phyloP scores from a whole-genome alignment of 2,797 vertebrate genomes.

The Enteromius viviparus region DNA sequence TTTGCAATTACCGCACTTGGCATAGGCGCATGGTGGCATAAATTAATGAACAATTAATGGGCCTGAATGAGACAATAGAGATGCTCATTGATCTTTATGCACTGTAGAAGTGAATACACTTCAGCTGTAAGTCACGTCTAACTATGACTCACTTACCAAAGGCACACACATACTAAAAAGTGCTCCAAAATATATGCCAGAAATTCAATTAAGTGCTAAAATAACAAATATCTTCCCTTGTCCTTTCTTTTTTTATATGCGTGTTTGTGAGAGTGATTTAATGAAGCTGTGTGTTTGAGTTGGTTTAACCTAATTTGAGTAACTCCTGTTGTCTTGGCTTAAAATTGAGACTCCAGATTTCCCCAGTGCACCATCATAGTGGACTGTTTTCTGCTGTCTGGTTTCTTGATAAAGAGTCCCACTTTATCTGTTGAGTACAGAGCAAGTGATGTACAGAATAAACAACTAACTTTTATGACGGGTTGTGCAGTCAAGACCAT shows the following conservation, averaged over 20 bases:
- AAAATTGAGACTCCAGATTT: slow-evolving; percentile 42
- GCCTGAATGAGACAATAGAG: slow-evolving; percentile 36
- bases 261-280: slow-evolving; percentile 7
- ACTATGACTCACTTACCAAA: neutral
- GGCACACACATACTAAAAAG: neutral
- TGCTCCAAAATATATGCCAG: slow-evolving; percentile 13
- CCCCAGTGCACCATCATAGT: slow-evolving; percentile 4
- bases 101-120: slow-evolving; percentile 5
- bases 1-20: slow-evolving; percentile 46
- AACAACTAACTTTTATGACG: neutral
- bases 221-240: neutral
- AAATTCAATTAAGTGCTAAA: slow-evolving; percentile 20
- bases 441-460: neutral
- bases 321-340: slow-evolving; percentile 35
- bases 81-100: slow-evolving; percentile 33
- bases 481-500: neutral
- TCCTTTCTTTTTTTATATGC: neutral
- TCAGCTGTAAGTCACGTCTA: slow-evolving; percentile 13
- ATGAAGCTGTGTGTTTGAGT: neutral
- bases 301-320: slow-evolving; percentile 34
- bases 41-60: slow-evolving; percentile 50
- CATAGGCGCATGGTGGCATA: slow-evolving; percentile 31
- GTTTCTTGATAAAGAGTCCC: slow-evolving; percentile 21
- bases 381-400: slow-evolving; percentile 9
- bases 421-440: neutral